These are phyloP conservation scores for Ceyx erithaca DNA, from an alignment of 2,797 vertebrate genomes.

Conservation along the genomic window DNA sequence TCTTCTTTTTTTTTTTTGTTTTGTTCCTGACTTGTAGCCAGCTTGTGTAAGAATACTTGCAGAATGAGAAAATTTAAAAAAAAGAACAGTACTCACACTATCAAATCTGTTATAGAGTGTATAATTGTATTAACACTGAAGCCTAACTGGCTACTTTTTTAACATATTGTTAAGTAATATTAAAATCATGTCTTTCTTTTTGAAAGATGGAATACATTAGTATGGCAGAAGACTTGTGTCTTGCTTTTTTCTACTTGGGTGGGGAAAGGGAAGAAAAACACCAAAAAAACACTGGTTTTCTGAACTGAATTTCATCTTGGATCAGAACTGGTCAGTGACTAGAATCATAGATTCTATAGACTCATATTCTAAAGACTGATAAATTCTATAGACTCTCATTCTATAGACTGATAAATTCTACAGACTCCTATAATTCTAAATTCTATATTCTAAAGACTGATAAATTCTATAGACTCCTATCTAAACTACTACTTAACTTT, in stretches of 20 bases:
- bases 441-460: too few species aligned
- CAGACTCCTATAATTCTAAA: too few species aligned
- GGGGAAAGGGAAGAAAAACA: not conserved
- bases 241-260: slow-evolving; percentile 74
- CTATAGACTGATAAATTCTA: too few species aligned
- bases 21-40: slow-evolving; percentile 91
- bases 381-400: too few species aligned
- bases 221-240: slow-evolving; percentile 87
- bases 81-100: slow-evolving; percentile 93
- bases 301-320: not conserved
- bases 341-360: too few species aligned
- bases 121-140: slow-evolving; percentile 99
- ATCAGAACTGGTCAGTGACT: not conserved
- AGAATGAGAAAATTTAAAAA: slow-evolving; percentile 84
- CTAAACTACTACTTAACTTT: not conserved
- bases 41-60: slow-evolving; percentile 96
- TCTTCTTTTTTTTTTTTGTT: slow-evolving; percentile 48
- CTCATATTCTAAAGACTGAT: too few species aligned
- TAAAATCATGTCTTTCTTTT: slow-evolving; percentile 99
- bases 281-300: not conserved
- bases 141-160: slow-evolving; percentile 99
- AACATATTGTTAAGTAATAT: slow-evolving; percentile 99
- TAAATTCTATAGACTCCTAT: too few species aligned
- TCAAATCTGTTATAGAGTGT: slow-evolving; percentile 97
- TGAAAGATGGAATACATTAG: slow-evolving; percentile 99